A percentile compares a stretch with the other conserved stretches of the same genome.
phyloP scores from a whole-genome alignment of 2,113 vertebrate genomes.

The Dasyornis broadbenti region DNA sequence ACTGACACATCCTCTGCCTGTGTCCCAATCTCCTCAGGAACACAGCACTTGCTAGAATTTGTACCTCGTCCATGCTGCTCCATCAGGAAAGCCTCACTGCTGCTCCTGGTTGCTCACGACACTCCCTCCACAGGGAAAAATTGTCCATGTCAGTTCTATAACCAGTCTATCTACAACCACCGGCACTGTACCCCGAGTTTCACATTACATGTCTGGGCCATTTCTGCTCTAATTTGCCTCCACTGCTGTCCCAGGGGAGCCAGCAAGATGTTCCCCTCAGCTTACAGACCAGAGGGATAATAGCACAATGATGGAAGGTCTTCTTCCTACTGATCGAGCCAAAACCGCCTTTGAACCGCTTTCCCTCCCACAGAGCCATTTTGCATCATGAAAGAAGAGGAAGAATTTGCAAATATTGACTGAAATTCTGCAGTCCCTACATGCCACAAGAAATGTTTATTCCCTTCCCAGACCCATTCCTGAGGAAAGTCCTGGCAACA shows the following conservation, averaged over 20 bases:
- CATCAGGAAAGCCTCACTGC: neutral
- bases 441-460: neutral
- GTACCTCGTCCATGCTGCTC: fast-evolving
- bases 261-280: fast-evolving
- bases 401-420: neutral
- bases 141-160: fast-evolving
- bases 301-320: fast-evolving
- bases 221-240: neutral
- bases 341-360: neutral
- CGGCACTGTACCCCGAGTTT: fast-evolving
- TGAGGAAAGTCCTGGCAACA: fast-evolving
- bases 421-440: neutral
- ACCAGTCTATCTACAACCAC: fast-evolving
- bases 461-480: neutral
- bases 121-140: neutral
- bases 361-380: neutral
- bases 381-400: fast-evolving
- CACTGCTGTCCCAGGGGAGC: neutral
- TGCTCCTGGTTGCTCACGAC: neutral
- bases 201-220: fast-evolving
- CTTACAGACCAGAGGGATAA: neutral
- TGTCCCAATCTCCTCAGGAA: neutral
- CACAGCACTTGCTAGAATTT: fast-evolving
- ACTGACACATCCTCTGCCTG: neutral
- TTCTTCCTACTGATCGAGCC: neutral